Evolutionary conservation across 2,888 invertebrate genomes (phyloP), one percentile per base, ranked within the genome.

Genomic region (Eristalinus aeneus): DNA sequence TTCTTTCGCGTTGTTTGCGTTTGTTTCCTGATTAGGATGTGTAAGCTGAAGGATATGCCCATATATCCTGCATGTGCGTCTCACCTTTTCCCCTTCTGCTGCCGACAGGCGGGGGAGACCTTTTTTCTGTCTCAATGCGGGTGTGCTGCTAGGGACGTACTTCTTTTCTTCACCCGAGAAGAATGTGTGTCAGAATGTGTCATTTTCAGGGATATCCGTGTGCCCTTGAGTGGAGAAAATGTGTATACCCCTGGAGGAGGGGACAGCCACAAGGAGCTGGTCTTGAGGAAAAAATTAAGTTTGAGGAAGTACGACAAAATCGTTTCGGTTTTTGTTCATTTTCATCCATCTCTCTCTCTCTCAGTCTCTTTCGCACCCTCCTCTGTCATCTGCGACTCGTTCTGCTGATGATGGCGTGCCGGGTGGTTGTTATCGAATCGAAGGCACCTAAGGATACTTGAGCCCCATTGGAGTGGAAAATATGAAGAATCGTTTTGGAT

Each of bases 1-100:
- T 46, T 46, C 46, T 9, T 8, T 46, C 16, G 46, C 46, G n/a
- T 46, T 63, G 22, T 22, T 36, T 39, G 4, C n/a, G 32, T 64
- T 67, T 54, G 69, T 77, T 77, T 77, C 71, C 77, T 77, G 69
- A 77, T 77, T 71, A 77, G 71, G 77, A 32, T 77, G 46, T 71
- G 71, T 77, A 71, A 77, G 71, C 64, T 71, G 71, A 77, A 77
- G 71, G 69, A 77, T 71, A 58, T 77, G 71, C 71, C 63, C 39
- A 71, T 31, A 71, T 71, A 77, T 71, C 64, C 63, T 71, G 54
- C 5, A 27, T 56, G 56, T 53, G 16, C 22, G 22, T 67, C 32
- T 67, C 6, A 77, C 63, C 77, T 77, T 64, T 64, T 32, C 36
- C 46, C n/a, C 23, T 8, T 5, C 11, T 22, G 22, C 16, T 27